Evolutionary conservation across 2,113 vertebrate genomes (phyloP).

Genomic region (Parus major): DNA sequence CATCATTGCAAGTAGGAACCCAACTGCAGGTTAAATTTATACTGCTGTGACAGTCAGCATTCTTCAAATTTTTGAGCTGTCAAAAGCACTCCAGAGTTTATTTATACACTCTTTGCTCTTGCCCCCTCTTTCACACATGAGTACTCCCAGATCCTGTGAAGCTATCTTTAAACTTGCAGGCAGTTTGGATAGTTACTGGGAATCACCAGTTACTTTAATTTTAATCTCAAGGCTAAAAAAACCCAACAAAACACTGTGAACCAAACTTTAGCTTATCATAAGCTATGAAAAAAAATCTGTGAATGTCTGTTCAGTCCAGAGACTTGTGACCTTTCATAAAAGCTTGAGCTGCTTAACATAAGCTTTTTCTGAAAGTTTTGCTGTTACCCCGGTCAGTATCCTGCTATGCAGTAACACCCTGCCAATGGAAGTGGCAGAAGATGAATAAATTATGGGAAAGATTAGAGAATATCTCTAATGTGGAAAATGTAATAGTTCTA

Average conservation of each 20-base stretch:
- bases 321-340: not conserved
- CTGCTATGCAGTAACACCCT: not conserved
- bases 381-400: not conserved
- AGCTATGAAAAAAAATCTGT: not conserved
- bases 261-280: not conserved
- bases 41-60: not conserved
- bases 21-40: not conserved
- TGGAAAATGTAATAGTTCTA: not conserved
- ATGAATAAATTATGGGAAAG: not conserved
- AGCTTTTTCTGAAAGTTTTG: not conserved
- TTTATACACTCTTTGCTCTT: slow-evolving; percentile 3
- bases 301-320: not conserved
- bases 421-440: not conserved
- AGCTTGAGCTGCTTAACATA: not conserved
- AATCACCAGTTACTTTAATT: not conserved
- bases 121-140: not conserved
- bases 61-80: not conserved
- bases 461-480: rapidly evolving
- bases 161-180: not conserved
- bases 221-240: not conserved
- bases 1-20: not conserved
- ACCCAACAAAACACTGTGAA: not conserved
- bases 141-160: not conserved
- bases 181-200: not conserved
- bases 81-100: not conserved